These are phyloP conservation scores for Gnathonemus echidnorhynchus DNA, from an alignment of 2,113 vertebrate genomes.

Conservation along the genomic window DNA sequence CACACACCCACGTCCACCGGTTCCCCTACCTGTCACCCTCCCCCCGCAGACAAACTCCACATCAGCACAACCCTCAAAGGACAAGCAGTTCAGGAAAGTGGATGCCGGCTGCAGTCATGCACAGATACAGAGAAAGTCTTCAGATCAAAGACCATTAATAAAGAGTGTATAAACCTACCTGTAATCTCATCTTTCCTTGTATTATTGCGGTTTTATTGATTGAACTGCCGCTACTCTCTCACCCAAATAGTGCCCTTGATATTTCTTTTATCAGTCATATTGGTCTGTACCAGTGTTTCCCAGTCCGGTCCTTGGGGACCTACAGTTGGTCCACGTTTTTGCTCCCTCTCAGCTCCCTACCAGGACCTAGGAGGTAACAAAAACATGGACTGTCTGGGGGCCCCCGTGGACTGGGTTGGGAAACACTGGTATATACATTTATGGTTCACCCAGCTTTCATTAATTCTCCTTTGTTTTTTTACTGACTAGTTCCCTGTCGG, in stretches of 20 bases:
- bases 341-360: neutral
- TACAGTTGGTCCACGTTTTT: neutral
- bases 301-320: neutral
- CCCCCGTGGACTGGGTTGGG: neutral
- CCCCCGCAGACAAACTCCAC: neutral
- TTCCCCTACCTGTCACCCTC: neutral
- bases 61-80: neutral
- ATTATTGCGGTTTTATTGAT: neutral
- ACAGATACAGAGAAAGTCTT: neutral
- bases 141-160: neutral
- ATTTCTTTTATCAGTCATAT: neutral
- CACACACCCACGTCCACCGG: neutral
- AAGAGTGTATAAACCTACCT: neutral
- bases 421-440: neutral
- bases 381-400: neutral
- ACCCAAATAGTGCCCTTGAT: neutral
- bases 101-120: neutral
- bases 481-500: neutral
- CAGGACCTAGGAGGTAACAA: neutral
- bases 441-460: neutral
- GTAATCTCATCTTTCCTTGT: neutral
- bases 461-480: neutral
- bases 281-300: neutral
- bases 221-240: neutral
- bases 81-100: neutral